phyloP scores from a whole-genome alignment of 2,797 vertebrate genomes.

The Tragopan temminckii region DNA sequence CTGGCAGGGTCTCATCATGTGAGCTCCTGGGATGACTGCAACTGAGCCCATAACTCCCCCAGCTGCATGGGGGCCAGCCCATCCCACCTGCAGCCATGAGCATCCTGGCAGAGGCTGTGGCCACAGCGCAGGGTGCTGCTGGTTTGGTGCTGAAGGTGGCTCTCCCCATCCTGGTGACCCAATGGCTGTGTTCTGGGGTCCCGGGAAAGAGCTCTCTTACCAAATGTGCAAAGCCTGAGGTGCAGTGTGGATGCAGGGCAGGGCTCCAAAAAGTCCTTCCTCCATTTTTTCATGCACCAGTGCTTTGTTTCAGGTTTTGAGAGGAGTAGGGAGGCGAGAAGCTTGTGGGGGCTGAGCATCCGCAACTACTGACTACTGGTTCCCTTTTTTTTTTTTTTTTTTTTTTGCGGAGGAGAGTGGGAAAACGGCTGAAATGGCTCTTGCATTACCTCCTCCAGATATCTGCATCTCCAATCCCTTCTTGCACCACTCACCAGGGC shows the following conservation, averaged over 20 bases:
- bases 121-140: background rate
- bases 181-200: accelerated
- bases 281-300: background rate
- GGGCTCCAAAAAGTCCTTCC: background rate
- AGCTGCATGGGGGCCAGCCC: background rate
- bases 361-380: background rate
- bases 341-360: background rate
- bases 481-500: background rate
- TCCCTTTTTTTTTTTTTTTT: slow-evolving; percentile 45
- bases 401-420: background rate
- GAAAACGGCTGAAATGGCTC: slow-evolving; percentile 20
- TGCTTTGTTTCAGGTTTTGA: background rate
- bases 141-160: background rate
- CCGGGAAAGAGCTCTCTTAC: background rate
- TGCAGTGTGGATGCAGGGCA: background rate
- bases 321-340: background rate
- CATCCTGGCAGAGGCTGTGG: background rate
- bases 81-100: background rate
- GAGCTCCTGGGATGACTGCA: background rate
- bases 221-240: background rate
- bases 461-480: background rate
- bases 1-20: slow-evolving; percentile 22
- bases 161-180: accelerated
- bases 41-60: accelerated
- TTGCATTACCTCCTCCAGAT: background rate